Evolutionary conservation across 1,140 invertebrate species (phyloP), one percentile per base, ranked within the genome.

Genomic region (Chironomus tepperi): DNA sequence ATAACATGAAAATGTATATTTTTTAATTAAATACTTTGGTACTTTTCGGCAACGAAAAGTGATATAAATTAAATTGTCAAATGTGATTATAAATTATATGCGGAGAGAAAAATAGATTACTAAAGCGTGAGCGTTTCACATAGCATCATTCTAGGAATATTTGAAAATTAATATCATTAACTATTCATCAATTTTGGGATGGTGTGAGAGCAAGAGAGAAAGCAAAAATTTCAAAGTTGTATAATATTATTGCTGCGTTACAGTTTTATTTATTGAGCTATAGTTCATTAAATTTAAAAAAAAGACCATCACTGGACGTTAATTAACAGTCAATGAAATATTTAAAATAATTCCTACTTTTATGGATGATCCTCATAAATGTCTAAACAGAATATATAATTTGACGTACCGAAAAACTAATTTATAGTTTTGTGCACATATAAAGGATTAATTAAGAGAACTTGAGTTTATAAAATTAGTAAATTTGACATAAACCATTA

Each of bases 31-130:
- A 70, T 70, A 70, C 19, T 70, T 18, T 21, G 18, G 16, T 70
- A 18, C 47, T 57, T 57, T 57, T 57, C 64, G 16, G 15, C 65
- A 12, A 10, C 12, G n/a, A 57, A 19, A 70, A 70, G 65, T 70
- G 65, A 70, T 70, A 70, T 70, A 70, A 70, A 70, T 70, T 70
- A 70, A 70, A 70, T 70, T 70, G 65, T 70, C 65, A 70, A 70
- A 70, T 70, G n/a, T 70, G 16, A 70, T 70, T 70, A 70, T 70
- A 70, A 70, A 70, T 70, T 70, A 70, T 70, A 19, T 21, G 47
- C 47, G 47, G 24, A 34, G 24, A 34, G 24, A 34, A 34, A 34
- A 34, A 34, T 34, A 34, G 24, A 34, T 34, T 34, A 34, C 24
- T 34, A 34, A 34, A 34, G 47, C 47, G n/a, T 12, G 47, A 57